Evolutionary conservation across 1,140 invertebrate genomes (phyloP).

Genomic region (Gryllus bimaculatus): DNA sequence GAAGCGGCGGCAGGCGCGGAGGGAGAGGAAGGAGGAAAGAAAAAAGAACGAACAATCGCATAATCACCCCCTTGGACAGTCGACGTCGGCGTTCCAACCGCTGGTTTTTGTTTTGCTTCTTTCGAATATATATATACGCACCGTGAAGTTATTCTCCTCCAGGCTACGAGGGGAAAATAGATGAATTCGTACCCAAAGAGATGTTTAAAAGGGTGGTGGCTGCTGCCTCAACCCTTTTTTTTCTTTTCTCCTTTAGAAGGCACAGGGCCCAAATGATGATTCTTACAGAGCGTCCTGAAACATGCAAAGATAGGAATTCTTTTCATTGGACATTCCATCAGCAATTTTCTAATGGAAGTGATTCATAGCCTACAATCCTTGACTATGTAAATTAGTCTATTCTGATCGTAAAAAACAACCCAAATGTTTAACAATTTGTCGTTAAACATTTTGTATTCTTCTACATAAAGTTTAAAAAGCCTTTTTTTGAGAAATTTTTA

Average conservation of each 20-base stretch:
- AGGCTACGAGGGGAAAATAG: neutral
- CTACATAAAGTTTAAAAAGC: no score
- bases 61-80: constrained; percentile 3
- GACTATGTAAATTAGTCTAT: no score
- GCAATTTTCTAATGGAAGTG: no score
- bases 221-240: neutral
- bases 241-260: neutral
- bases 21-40: neutral
- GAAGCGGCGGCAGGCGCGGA: neutral
- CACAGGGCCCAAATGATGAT: no score
- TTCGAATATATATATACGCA: constrained; percentile 1
- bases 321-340: no score
- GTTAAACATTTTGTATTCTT: no score
- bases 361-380: no score
- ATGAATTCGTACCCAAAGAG: neutral
- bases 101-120: neutral
- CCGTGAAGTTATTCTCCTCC: neutral
- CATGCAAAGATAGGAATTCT: no score
- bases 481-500: no score
- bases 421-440: no score
- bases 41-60: neutral
- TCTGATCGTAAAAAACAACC: no score
- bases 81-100: neutral
- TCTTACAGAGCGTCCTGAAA: no score
- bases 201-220: neutral